These are phyloP conservation scores for Pangasius macronema DNA, from an alignment of 2,797 vertebrate genomes.

Conservation along the genomic window DNA sequence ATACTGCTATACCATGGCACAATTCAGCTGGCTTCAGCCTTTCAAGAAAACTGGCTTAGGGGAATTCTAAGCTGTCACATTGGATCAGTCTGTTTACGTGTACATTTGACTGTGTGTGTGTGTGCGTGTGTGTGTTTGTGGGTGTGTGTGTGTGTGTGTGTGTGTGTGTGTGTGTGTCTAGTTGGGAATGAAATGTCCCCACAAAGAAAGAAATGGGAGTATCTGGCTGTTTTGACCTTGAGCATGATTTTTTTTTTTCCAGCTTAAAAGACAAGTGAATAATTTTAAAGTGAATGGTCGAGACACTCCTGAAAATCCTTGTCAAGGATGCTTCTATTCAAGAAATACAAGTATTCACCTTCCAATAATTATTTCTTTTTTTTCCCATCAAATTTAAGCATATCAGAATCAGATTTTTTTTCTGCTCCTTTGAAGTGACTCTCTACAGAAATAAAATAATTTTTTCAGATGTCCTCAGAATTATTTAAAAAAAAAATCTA, in stretches of 20 bases:
- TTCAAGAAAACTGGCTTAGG: not conserved
- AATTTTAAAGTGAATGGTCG: not conserved
- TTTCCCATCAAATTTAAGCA: not conserved
- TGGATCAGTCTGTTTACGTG: conserved; percentile 3
- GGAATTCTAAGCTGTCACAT: conserved; percentile 34
- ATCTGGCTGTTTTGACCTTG: not conserved
- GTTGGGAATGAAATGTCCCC: not conserved
- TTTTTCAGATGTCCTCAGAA: not conserved
- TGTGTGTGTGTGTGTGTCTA: not conserved
- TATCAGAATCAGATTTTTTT: not conserved
- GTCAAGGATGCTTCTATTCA: not conserved
- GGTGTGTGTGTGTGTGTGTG: not conserved
- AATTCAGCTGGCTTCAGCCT: not conserved
- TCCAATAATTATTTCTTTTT: not conserved
- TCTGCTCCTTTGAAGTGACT: not conserved
- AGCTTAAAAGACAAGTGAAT: not conserved
- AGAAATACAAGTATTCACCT: not conserved
- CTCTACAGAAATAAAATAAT: not conserved
- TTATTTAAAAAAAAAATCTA: not conserved
- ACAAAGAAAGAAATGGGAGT: not conserved
- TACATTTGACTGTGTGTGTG: not conserved
- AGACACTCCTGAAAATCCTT: not conserved
- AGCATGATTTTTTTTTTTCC: not conserved
- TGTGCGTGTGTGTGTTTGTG: no score
- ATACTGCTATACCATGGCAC: not conserved